Evolutionary conservation across 2,888 invertebrate species (phyloP).

Genomic region (Noctua janthina): DNA sequence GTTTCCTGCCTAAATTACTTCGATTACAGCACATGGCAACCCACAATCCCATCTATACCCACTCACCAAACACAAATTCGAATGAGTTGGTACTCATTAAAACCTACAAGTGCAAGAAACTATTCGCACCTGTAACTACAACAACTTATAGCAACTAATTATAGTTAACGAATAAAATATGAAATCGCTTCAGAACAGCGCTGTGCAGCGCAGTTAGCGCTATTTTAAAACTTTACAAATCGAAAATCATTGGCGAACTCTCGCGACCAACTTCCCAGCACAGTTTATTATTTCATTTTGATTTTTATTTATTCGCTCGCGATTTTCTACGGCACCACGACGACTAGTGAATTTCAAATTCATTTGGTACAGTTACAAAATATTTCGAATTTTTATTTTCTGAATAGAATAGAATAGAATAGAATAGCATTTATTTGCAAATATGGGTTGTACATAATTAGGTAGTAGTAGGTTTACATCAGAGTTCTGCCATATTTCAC

Average conservation of each 20-base stretch:
- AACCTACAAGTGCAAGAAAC: constrained; percentile 44
- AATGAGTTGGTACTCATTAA: too few relatives aligned
- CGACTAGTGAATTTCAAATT: constrained; percentile 65
- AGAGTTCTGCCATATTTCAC: too few relatives aligned
- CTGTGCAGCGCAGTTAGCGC: constrained; percentile 63
- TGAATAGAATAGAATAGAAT: not conserved
- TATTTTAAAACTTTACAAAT: constrained; percentile 70
- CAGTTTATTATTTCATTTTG: constrained; percentile 73
- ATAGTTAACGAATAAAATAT: constrained; percentile 67
- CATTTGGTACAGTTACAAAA: constrained; percentile 62
- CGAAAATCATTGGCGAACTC: constrained; percentile 69
- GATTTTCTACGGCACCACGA: constrained; percentile 62
- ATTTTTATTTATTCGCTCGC: constrained; percentile 72
- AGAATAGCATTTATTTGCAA: too few relatives aligned
- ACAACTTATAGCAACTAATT: constrained; percentile 49
- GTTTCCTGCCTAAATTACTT: not conserved
- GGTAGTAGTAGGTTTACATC: too few relatives aligned
- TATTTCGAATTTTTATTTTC: constrained; percentile 53
- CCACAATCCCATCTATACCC: not conserved
- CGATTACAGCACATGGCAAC: not conserved
- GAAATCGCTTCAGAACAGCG: constrained; percentile 64
- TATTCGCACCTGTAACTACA: constrained; percentile 60
- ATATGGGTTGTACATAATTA: too few relatives aligned
- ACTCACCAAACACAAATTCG: too few relatives aligned
- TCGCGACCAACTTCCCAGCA: constrained; percentile 60